A percentile compares a stretch with the other conserved stretches of the same genome.
phyloP scores from a whole-genome alignment of 2,113 vertebrate genomes.

The Phocoena sinus region DNA sequence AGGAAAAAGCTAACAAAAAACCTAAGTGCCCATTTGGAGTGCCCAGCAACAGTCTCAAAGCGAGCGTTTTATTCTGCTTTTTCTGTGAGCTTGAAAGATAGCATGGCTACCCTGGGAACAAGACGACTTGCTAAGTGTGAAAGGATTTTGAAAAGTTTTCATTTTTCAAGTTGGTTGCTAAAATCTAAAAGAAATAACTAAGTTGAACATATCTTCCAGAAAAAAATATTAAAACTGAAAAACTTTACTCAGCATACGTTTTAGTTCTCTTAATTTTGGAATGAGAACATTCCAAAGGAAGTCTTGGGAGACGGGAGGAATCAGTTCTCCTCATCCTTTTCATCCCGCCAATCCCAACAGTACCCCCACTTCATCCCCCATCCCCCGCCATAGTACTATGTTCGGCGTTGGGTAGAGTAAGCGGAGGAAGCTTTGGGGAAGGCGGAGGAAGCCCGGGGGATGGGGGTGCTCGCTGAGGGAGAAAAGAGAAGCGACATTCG shows the following conservation, averaged over 20 bases:
- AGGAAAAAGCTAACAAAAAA: neutral
- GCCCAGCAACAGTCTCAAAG: neutral
- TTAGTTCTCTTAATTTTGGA: neutral
- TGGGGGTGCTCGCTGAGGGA: neutral
- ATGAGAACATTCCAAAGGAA: neutral
- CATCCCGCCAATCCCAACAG: neutral
- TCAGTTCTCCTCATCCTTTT: neutral
- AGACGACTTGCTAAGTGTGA: neutral
- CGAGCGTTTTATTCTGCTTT: neutral
- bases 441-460: too few relatives aligned
- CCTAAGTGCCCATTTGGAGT: neutral
- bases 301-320: neutral
- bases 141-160: neutral
- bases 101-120: neutral
- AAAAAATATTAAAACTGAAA: neutral
- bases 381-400: fast-evolving
- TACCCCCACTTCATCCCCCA: fast-evolving
- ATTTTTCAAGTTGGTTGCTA: neutral
- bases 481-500: neutral
- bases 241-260: neutral
- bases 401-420: neutral
- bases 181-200: neutral
- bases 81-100: neutral
- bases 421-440: neutral
- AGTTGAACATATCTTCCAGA: too few relatives aligned